Percentiles rank a stretch among this genome's conserved stretches.
These are phyloP conservation scores for Alouatta palliata DNA, from an alignment of 2,113 vertebrate genomes.

Conservation along the genomic window DNA sequence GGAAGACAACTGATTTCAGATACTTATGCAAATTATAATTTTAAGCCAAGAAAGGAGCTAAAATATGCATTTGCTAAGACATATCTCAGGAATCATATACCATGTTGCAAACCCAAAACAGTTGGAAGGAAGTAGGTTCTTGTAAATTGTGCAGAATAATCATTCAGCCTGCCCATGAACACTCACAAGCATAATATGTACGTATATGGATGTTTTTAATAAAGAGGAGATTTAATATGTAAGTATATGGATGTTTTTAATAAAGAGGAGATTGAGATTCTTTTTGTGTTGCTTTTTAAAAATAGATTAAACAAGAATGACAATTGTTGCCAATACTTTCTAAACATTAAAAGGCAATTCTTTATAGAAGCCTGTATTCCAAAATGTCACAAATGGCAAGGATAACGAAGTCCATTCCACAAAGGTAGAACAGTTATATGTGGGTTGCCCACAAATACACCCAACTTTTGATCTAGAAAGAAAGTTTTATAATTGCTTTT, in stretches of 20 bases:
- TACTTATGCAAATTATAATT: neutral
- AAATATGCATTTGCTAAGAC: neutral
- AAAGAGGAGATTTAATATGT: neutral
- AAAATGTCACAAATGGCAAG: neutral
- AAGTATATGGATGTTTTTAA: neutral
- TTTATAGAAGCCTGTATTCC: neutral
- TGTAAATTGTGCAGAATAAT: neutral
- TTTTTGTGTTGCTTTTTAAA: neutral
- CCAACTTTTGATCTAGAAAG: neutral
- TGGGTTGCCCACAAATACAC: neutral
- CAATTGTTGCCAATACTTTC: neutral
- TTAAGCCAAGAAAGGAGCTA: constrained; percentile 10
- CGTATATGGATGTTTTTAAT: neutral
- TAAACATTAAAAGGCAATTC: neutral
- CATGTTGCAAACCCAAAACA: neutral
- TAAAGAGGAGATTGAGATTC: neutral
- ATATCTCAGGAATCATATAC: neutral
- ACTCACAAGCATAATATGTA: neutral
- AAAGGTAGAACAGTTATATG: neutral
- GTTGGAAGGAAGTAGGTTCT: neutral
- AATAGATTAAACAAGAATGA: neutral
- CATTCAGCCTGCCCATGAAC: neutral
- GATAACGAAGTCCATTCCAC: neutral
- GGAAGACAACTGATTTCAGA: neutral
- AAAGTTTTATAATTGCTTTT: neutral